Evolutionary conservation across 2,113 vertebrate genomes (phyloP), one percentile per base, ranked within the genome.

Genomic region (Corythornis vintsioides): DNA sequence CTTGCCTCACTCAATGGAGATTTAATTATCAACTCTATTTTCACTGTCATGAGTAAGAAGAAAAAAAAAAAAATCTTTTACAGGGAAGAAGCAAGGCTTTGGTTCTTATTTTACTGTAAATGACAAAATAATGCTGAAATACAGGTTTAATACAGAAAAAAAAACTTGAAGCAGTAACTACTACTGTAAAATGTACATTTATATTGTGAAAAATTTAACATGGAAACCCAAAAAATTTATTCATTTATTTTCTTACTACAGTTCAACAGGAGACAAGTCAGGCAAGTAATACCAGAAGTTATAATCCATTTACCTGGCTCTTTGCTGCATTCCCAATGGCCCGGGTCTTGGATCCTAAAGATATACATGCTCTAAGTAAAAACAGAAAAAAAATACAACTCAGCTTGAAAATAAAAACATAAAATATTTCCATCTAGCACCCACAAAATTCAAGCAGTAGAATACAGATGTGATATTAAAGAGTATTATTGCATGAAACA

Each of bases 261-360:
- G 38, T 26, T 92, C 66, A 90, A 48, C 17, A 75, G 5, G 1
- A 85, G 7, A 28, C 26, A 43, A 78, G 18, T 57, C 35, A 69
- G 11, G 20, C 16, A 73, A 56, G 8, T 42, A 25, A 75, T 12
- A 33, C 0, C 0, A 7, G 25, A 63, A 18, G 7, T 55, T 79
- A 19, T 33, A 8, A 65, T 84, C 26, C 19, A 61, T 92, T 98
- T 98, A 99, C 99, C 98, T 99, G 99, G 96, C 98, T 98, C 95
- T 99, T 99, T 47, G 98, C 99, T 94, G 99, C 99, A 96, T 99
- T 99, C 97, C 99, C 99, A 93, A 99, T 98, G 78, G 98, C 98
- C 69, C 99, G 98, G 75, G 98, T 99, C 98, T 98, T 99, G 85
- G 99, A 97, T 92, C 98, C 98, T 97, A 99, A 96, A 91, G 99